These are phyloP conservation scores for Oryzias woworae DNA, from an alignment of 2,113 vertebrate genomes.

Conservation along the genomic window DNA sequence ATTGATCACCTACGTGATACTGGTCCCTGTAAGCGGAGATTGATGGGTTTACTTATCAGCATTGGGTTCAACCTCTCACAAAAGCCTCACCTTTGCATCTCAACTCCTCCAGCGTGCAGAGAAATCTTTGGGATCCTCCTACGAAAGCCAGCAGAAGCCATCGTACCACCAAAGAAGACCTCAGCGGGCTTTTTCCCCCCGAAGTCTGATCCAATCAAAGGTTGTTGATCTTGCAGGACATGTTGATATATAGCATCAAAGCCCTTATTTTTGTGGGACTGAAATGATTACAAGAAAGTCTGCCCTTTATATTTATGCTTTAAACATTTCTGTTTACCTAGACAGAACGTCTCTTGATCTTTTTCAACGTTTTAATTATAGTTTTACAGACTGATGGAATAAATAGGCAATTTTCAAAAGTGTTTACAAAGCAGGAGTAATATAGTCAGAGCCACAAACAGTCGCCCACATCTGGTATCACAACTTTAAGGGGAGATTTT, in stretches of 20 bases:
- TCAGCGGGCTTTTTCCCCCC: neutral
- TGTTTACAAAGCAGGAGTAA: constrained; percentile 27
- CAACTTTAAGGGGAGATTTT: constrained; percentile 20
- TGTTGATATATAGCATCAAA: too few relatives aligned
- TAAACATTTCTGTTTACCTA: constrained; percentile 45
- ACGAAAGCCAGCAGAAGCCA: constrained; percentile 5
- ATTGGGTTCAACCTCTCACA: constrained; percentile 50
- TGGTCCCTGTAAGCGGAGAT: constrained; percentile 29
- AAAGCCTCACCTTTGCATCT: constrained; percentile 45
- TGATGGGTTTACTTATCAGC: constrained; percentile 38
- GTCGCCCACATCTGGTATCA: constrained; percentile 1
- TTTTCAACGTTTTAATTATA: constrained; percentile 35
- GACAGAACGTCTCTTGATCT: constrained; percentile 25
- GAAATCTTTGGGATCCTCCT: neutral
- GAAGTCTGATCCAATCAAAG: constrained; percentile 17
- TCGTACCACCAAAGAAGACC: constrained; percentile 1
- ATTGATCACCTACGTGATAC: constrained; percentile 41
- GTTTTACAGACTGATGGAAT: constrained; percentile 11
- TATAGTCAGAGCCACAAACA: constrained; percentile 29
- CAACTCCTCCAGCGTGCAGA: constrained; percentile 41
- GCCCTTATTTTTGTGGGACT: constrained; percentile 20
- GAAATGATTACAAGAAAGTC: constrained; percentile 35
- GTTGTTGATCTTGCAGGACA: constrained; percentile 17
- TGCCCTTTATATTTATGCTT: constrained; percentile 40
- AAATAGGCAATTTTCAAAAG: constrained; percentile 30